Evolutionary conservation across 1,140 invertebrate genomes (phyloP), one percentile per base, ranked within the genome.

Genomic region (Phortica variegata): DNA sequence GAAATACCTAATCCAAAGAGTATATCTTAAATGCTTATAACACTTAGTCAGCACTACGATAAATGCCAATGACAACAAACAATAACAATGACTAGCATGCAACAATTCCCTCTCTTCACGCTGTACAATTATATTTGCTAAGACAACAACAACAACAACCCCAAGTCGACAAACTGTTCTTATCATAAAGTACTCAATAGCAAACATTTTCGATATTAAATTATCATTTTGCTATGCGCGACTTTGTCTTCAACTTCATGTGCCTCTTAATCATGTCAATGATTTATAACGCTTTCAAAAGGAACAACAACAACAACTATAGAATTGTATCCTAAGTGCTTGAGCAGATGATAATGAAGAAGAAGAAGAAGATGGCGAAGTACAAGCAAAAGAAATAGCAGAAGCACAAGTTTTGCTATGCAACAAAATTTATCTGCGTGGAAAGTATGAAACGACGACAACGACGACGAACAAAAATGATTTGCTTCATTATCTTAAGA

Each of bases 201-300:
- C 58, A 66, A 56, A 59, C 56, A 60, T 66, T 66, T 66, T 68
- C 59, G 60, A 62, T 66, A 66, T 68, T 68, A 60, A 68, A 68
- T 68, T 68, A 68, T 58, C 60, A 68, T 68, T 58, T 53, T 20
- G 49, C 45, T 42, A 23, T 34, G 34, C 21, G 31, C 19, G 15
- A 10, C 15, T 29, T 15, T 34, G 37, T 8, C 17, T 33, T 32
- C 40, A 19, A n/a, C n/a, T n/a, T n/a, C n/a, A n/a, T 60, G 56
- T 55, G 57, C 59, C 65, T 57, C 63, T 68, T 68, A 68, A 68
- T 68, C 63, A 68, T 68, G 63, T 60, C 63, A 68, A 68, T 68
- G 63, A 68, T 68, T 68, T 68, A 68, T 68, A 68, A 68, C 57
- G 63, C 63, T 68, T 68, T 68, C 63, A 68, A 68, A 63, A 60